Evolutionary conservation across 2,888 invertebrate species (phyloP), one percentile per base, ranked within the genome.

Genomic region (Netelia virgata): DNA sequence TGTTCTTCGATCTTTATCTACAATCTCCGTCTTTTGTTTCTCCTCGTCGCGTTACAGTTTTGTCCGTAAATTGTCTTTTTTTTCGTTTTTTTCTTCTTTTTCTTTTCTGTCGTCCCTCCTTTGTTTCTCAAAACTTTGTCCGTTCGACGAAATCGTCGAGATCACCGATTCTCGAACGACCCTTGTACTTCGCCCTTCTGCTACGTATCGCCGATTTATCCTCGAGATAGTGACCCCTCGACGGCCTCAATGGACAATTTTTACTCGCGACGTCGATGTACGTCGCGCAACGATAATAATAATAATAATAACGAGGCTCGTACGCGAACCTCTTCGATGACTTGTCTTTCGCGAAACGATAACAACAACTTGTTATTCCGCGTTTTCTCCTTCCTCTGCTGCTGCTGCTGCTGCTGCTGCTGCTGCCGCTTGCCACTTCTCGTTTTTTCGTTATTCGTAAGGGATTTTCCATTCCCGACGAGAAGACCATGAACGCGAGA

Each of bases 131-230:
- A 11, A 10, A 47, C 16, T 16, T 43, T 28, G 57, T 55, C 14
- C 11, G 16, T n/a, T 16, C 18, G 18, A 55, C 16, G 55, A 10
- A 18, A 55, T 50, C 10, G n/a, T 57, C 18, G 28, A 1, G 28
- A 3, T 28, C 28, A 28, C 28, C 28, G 28, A 47, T 47, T 47
- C 47, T 3, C 47, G 14, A 47, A 47, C 14, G 10, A 66, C 28
- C 50, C 74, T 84, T 84, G 64, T 84, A 82, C 61, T 84, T 84
- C 20, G 84, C 82, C 41, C 84, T 63, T 57, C 84, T 69, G 78
- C 57, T 82, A 9, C 77, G 84, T 41, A 84, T 82, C 36, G 84
- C 84, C 36, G 84, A 84, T 70, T 82, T 78, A 57, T 84, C 84
- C 78, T 78, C 82, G 74, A 78, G 73, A 77, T 82, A 82, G 10